These are phyloP conservation scores for Listronotus bonariensis DNA, from an alignment of 1,140 invertebrate genomes.

Conservation along the genomic window DNA sequence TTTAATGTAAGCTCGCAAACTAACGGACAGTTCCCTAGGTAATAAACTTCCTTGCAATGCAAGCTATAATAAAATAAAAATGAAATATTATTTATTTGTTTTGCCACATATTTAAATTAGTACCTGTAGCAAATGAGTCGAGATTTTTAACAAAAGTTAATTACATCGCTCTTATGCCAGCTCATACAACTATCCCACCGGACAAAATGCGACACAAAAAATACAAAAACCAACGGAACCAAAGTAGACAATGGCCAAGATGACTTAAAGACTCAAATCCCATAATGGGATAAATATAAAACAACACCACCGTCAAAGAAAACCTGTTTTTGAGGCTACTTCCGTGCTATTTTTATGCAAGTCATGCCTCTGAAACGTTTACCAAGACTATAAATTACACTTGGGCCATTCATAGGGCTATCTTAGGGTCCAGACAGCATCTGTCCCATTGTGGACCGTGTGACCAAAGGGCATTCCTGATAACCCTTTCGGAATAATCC, in stretches of 20 bases:
- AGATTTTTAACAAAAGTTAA: slow-evolving; percentile 25
- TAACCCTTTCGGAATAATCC: slow-evolving; percentile 22
- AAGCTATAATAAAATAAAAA: too few relatives aligned
- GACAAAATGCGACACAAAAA: slow-evolving; percentile 29
- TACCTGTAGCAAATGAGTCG: slow-evolving; percentile 6
- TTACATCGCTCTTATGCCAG: slow-evolving; percentile 21
- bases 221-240: slow-evolving; percentile 39
- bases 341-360: slow-evolving; percentile 32
- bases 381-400: slow-evolving; percentile 34
- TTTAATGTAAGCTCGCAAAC: too few relatives aligned
- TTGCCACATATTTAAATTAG: background rate
- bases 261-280: slow-evolving; percentile 33
- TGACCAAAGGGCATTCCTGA: slow-evolving; percentile 34
- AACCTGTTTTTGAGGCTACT: slow-evolving; percentile 37
- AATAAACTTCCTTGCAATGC: too few relatives aligned
- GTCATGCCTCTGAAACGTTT: slow-evolving; percentile 41
- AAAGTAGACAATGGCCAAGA: slow-evolving; percentile 31
- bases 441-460: slow-evolving; percentile 32
- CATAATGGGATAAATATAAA: slow-evolving; percentile 36
- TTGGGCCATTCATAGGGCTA: slow-evolving; percentile 18
- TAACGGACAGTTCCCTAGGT: too few relatives aligned
- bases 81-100: too few relatives aligned
- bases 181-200: slow-evolving; percentile 14
- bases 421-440: slow-evolving; percentile 39
- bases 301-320: slow-evolving; percentile 36